Evolutionary conservation across 2,888 invertebrate genomes (phyloP).

Genomic region (Sphaerophoria rueppellii): DNA sequence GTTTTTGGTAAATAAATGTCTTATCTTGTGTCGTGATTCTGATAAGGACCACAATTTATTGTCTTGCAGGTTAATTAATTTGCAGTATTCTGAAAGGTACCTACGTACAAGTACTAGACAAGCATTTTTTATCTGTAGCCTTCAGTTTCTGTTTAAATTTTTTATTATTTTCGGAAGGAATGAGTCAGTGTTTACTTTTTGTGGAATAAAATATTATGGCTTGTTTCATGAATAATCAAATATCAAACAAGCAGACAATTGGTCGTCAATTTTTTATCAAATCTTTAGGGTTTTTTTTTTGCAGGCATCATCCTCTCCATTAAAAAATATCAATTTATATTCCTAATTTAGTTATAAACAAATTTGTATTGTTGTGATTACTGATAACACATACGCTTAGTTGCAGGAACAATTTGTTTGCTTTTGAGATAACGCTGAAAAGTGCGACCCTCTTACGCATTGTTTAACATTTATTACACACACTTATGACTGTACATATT

Average conservation of each 20-base stretch:
- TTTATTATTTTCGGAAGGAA: not conserved
- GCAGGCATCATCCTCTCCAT: too few relatives aligned
- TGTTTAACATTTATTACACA: too few relatives aligned
- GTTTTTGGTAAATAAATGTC: conserved; percentile 39
- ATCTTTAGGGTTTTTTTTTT: not conserved
- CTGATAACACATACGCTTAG: too few relatives aligned
- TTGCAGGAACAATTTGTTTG: too few relatives aligned
- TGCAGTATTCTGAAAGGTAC: conserved; percentile 42
- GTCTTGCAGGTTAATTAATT: conserved; percentile 68
- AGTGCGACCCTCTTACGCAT: too few relatives aligned
- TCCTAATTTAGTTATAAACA: too few relatives aligned
- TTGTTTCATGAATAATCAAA: conserved; percentile 26
- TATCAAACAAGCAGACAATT: conserved; percentile 34
- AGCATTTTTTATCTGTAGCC: conserved; percentile 14
- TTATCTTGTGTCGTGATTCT: conserved; percentile 47
- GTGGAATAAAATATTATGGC: not conserved
- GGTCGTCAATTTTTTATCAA: conserved; percentile 26
- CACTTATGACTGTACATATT: too few relatives aligned
- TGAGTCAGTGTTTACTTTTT: conserved; percentile 35
- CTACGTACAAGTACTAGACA: not conserved
- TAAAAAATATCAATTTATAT: too few relatives aligned
- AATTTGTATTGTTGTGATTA: too few relatives aligned
- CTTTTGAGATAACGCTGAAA: too few relatives aligned
- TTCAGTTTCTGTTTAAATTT: not conserved
- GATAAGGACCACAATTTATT: conserved; percentile 65